Percentiles rank a stretch among this genome's conserved stretches.
Evolutionary conservation across 2,888 invertebrate species (phyloP).

Genomic region (Galeruca laticollis): DNA sequence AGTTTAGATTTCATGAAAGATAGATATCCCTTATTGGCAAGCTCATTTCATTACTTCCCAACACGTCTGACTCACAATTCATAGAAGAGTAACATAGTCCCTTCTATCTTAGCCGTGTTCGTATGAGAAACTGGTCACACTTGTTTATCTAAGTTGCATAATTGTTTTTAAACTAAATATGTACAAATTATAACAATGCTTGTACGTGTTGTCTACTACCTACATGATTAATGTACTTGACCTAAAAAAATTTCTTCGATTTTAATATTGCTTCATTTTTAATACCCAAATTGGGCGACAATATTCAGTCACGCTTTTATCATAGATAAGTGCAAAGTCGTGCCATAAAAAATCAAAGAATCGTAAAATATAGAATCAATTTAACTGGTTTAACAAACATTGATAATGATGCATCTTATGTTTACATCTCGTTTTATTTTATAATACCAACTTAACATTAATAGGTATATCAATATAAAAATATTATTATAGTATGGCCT

Average conservation of each 20-base stretch:
- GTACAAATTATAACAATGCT: not conserved
- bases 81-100: too few relatives aligned
- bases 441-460: not conserved
- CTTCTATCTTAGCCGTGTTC: too few relatives aligned
- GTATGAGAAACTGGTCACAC: too few relatives aligned
- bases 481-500: not conserved
- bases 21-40: too few relatives aligned
- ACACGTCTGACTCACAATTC: too few relatives aligned
- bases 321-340: too few relatives aligned
- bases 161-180: too few relatives aligned
- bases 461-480: not conserved
- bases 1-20: too few relatives aligned
- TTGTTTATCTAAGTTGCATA: too few relatives aligned
- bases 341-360: not conserved
- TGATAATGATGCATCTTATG: not conserved
- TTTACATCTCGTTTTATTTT: not conserved
- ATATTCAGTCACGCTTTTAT: not conserved
- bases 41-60: too few relatives aligned
- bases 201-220: not conserved
- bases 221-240: not conserved
- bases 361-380: not conserved
- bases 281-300: not conserved
- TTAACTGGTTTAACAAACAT: not conserved
- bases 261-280: constrained; percentile 2
- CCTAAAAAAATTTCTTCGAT: not conserved